These are phyloP conservation scores for Sardina pilchardus DNA, from an alignment of 2,113 vertebrate species.

Conservation along the genomic window DNA sequence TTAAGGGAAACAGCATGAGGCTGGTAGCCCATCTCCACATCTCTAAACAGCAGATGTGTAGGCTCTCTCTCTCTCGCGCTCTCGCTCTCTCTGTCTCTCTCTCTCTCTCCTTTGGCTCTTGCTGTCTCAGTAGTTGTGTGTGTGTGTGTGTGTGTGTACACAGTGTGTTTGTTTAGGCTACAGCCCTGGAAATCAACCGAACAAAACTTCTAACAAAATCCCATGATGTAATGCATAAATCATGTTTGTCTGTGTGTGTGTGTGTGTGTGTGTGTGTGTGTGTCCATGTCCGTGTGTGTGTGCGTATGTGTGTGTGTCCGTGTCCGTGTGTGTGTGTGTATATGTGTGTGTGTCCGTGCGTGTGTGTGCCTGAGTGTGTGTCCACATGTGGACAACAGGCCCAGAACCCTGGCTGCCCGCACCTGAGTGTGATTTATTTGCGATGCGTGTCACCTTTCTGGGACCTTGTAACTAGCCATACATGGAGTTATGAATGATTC, in stretches of 20 bases:
- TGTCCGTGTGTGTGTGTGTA: constrained; percentile 8
- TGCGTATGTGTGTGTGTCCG: neutral
- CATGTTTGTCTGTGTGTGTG: neutral
- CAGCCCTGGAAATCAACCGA: neutral
- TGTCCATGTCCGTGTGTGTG: too few species aligned
- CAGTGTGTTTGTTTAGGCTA: constrained; percentile 16
- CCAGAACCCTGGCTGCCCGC: neutral
- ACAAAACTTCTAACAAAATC: neutral
- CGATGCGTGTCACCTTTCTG: neutral
- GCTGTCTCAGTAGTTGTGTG: neutral
- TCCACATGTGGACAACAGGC: neutral
- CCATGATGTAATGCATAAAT: neutral
- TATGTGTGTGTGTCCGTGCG: neutral
- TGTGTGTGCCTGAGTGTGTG: neutral
- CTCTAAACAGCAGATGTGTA: constrained; percentile 12
- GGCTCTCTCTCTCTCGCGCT: neutral
- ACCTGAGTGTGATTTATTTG: neutral
- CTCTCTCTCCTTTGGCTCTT: neutral
- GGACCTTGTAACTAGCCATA: neutral
- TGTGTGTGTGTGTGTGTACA: neutral
- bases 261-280: neutral
- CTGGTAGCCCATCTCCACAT: constrained; percentile 5
- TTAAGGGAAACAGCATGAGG: neutral
- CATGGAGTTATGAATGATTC: neutral
- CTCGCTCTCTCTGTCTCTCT: neutral